Percentiles rank a stretch among this genome's conserved stretches.
These are phyloP conservation scores for Ivindomyrus marchei DNA, from an alignment of 2,113 vertebrate genomes.

Conservation along the genomic window DNA sequence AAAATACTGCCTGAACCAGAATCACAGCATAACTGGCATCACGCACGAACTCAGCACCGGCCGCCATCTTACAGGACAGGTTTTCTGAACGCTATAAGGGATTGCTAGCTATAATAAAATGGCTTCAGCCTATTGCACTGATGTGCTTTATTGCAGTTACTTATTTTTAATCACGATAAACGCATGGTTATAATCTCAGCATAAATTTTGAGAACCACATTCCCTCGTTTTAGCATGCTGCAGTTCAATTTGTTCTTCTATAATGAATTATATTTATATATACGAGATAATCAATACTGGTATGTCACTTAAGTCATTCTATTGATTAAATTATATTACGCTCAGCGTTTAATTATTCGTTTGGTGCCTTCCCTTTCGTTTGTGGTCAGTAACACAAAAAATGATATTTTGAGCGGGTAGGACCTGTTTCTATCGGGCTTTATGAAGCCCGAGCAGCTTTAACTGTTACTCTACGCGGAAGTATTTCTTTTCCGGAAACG, in stretches of 20 bases:
- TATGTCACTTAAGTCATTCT: not conserved
- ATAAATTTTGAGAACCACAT: not conserved
- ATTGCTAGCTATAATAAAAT: conserved; percentile 32
- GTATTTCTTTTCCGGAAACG: conserved; percentile 63
- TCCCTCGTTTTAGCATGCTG: not conserved
- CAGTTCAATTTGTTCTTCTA: not conserved
- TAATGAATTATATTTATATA: not conserved
- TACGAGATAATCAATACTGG: not conserved
- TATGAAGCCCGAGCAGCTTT: not conserved
- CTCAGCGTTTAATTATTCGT: not conserved
- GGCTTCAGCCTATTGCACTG: conserved; percentile 25
- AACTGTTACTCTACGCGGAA: conserved; percentile 56
- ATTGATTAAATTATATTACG: not conserved
- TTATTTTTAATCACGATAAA: not conserved
- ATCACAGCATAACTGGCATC: not conserved
- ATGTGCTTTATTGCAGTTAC: not conserved
- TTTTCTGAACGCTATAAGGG: conserved; percentile 25
- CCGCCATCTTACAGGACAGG: conserved; percentile 46
- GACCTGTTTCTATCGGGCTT: not conserved
- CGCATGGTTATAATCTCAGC: not conserved
- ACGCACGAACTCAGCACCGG: not conserved
- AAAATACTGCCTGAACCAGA: not conserved
- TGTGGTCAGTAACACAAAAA: not conserved
- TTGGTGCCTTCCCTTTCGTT: not conserved
- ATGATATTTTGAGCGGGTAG: not conserved